These are phyloP conservation scores for Paramisgurnus dabryanus DNA, from an alignment of 2,113 vertebrate genomes.

Conservation along the genomic window DNA sequence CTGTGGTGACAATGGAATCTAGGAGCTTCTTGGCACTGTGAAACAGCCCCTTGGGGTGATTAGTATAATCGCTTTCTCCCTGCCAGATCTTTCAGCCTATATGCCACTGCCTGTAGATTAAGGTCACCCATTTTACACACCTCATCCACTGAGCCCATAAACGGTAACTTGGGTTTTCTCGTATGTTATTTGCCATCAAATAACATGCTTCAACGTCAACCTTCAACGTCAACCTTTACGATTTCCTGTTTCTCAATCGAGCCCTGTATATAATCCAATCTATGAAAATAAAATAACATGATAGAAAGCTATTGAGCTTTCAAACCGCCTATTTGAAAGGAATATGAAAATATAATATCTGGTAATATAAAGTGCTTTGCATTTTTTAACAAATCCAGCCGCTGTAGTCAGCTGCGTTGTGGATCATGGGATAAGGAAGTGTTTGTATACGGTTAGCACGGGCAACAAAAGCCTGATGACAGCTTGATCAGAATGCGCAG, in stretches of 20 bases:
- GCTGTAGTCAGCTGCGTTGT: too few species aligned
- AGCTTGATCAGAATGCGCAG: too few species aligned
- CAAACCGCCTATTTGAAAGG: background rate
- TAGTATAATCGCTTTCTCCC: slow-evolving; percentile 47
- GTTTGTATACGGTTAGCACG: too few species aligned
- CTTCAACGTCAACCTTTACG: background rate
- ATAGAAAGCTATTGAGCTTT: background rate
- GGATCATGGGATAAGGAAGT: too few species aligned
- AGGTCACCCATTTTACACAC: slow-evolving; percentile 42
- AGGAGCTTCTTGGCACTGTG: slow-evolving; percentile 34
- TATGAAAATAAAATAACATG: background rate
- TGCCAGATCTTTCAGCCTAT: slow-evolving; percentile 37
- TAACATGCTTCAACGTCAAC: slow-evolving; percentile 6
- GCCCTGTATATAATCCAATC: background rate
- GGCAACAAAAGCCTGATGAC: too few species aligned
- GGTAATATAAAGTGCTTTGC: background rate
- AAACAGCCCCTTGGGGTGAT: slow-evolving; percentile 45
- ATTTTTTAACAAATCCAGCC: too few species aligned
- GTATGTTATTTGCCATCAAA: background rate
- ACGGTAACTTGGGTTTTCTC: slow-evolving; percentile 9
- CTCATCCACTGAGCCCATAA: slow-evolving; percentile 9
- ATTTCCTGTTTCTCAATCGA: background rate
- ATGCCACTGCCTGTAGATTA: slow-evolving; percentile 46
- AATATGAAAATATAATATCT: slow-evolving; percentile 12
- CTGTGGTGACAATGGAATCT: slow-evolving; percentile 30